These are phyloP conservation scores for Pipistrellus kuhlii DNA, from an alignment of 2,797 vertebrate genomes.

Conservation along the genomic window DNA sequence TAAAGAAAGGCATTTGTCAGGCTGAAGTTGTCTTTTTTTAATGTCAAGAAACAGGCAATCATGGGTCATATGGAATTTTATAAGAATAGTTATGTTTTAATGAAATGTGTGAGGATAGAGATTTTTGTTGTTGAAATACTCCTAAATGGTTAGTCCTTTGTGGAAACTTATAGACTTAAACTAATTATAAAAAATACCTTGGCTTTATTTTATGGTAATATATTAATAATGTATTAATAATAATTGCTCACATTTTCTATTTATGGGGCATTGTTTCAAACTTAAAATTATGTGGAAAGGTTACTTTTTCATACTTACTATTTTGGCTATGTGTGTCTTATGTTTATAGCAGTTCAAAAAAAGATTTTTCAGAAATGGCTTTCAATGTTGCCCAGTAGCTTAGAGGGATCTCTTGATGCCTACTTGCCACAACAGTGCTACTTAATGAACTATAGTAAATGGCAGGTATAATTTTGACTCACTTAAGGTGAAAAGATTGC, in stretches of 20 bases:
- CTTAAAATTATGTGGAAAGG: background rate
- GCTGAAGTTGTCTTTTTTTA: background rate
- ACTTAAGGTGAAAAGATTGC: background rate
- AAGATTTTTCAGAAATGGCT: conserved; percentile 46
- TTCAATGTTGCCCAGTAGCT: conserved; percentile 20
- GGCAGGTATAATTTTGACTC: conserved; percentile 17
- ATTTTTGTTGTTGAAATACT: background rate
- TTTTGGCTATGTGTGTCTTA: conserved; percentile 11
- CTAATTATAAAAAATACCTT: conserved; percentile 41
- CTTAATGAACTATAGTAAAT: conserved; percentile 1
- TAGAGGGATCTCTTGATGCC: background rate
- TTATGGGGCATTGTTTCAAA: conserved; percentile 46
- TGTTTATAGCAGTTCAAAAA: conserved; percentile 24
- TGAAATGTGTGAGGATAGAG: background rate
- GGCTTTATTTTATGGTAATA: conserved; percentile 38
- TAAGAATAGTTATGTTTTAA: conserved; percentile 21
- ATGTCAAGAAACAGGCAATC: conserved; percentile 6
- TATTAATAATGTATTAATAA: conserved; percentile 26
- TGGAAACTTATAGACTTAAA: conserved; percentile 50
- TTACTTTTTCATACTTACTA: conserved; percentile 14
- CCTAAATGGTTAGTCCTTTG: background rate
- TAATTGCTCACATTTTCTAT: conserved; percentile 35
- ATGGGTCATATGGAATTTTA: background rate
- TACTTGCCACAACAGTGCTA: background rate
- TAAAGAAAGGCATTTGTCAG: conserved; percentile 45